Conservation (phyloP, 2,888 invertebrate species). For the Agonopterix arenella region DNA sequence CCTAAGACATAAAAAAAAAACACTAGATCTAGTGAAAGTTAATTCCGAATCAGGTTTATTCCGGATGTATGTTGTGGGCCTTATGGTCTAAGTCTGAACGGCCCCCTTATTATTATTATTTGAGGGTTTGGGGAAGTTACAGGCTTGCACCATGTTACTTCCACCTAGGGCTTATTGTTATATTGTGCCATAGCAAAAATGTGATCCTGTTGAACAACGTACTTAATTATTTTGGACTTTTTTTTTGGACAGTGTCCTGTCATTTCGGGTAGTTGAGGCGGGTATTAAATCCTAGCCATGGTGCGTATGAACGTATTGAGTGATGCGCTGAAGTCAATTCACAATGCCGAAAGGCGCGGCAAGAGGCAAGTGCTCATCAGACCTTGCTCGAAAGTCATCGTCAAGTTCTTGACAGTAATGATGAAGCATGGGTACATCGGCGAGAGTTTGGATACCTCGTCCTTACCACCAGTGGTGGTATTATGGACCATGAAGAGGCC, state of each 20-base stretch:
- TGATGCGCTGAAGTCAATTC: slow-evolving; percentile 98
- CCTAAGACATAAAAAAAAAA: no score
- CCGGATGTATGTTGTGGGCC: no score
- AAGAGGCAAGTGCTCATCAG: slow-evolving; percentile 99
- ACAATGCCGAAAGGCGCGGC: slow-evolving; percentile 99
- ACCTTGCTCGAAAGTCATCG: slow-evolving; percentile 99
- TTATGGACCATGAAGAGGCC: slow-evolving; percentile 99
- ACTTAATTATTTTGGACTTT: no score
- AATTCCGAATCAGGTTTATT: no score
- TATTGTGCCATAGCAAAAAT: no score
- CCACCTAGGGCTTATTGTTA: no score
- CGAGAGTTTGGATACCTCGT: slow-evolving; percentile 95
- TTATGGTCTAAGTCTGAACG: no score
- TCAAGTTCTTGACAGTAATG: slow-evolving; percentile 99
- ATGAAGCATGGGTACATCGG: slow-evolving; percentile 99
- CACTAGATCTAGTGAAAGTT: no score
- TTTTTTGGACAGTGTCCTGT: slow-evolving; percentile 64
- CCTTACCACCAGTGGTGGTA: slow-evolving; percentile 98
- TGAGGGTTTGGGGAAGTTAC: no score
- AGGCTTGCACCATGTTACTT: no score
- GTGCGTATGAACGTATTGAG: slow-evolving; percentile 99
- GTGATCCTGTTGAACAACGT: no score
- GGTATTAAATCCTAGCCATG: slow-evolving; percentile 84
- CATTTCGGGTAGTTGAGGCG: slow-evolving; percentile 64
- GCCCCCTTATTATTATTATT: no score